A percentile compares a stretch with the other conserved stretches of the same genome.
Evolutionary conservation across 2,888 invertebrate species (phyloP).

Genomic region (Baccha elongata): DNA sequence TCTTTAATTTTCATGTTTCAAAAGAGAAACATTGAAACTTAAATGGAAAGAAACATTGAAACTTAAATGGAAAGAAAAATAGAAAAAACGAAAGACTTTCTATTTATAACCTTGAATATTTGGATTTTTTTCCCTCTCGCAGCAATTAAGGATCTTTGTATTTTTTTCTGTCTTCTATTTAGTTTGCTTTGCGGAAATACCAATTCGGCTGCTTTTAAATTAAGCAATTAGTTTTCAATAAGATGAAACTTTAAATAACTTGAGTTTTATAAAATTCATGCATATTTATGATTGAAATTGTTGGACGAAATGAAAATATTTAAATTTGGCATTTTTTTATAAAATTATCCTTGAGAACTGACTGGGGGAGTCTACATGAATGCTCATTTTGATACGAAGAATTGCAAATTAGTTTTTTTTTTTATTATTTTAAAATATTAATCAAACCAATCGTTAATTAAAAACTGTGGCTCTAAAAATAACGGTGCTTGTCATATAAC

Average conservation of each 20-base stretch:
- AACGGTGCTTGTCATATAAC: too few relatives aligned
- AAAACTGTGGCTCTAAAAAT: too few relatives aligned
- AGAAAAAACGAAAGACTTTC: neutral
- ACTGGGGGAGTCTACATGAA: too few relatives aligned
- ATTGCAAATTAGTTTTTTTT: too few relatives aligned
- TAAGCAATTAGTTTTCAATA: slow-evolving; percentile 4
- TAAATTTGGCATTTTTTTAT: too few relatives aligned
- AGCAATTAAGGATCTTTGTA: slow-evolving; percentile 30
- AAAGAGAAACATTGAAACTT: slow-evolving; percentile 24
- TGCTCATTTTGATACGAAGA: too few relatives aligned
- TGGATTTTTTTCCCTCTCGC: neutral
- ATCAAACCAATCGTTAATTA: too few relatives aligned
- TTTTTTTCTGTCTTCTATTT: slow-evolving; percentile 1
- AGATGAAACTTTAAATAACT: neutral
- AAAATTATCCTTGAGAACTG: too few relatives aligned
- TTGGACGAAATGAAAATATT: too few relatives aligned
- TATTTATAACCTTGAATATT: slow-evolving; percentile 15
- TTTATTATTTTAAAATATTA: too few relatives aligned
- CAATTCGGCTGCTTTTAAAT: neutral
- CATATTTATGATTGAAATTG: neutral
- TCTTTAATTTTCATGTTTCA: neutral
- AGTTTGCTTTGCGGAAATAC: neutral
- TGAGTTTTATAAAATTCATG: neutral
- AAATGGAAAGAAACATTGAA: neutral
- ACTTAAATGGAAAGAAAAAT: neutral